Base-by-base conservation (phyloP, 2,888 invertebrate genomes). In the Harpalus rufipes region DNA sequence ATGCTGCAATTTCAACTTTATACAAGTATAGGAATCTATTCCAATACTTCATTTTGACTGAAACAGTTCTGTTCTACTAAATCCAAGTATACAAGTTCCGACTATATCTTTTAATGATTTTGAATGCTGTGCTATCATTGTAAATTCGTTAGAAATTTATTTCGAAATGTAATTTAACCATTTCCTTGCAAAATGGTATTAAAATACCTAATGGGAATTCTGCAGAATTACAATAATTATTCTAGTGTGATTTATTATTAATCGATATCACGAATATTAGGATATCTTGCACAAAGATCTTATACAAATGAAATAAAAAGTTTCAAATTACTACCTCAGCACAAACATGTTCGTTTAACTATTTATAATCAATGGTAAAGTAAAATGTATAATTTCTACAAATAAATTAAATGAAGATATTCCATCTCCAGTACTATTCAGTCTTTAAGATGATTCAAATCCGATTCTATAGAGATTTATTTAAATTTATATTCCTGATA, bases 381-480 rank as follows among this genome's bases (percentile, higher is more conserved):
- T 21, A 44, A 44, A 44, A 44, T 1, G 44, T 44, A 10, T 51
- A 51, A 51, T 51, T 51, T 51, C 44, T 12, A 51, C 44, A 51
- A 51, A 51, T 51, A 51, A 51, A 51, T 6, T 51, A 51, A 51
- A 51, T 51, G 44, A 10, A 51, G 44, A 51, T 63, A 63, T 21
- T 21, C 10, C 8, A 10, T 63, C 12, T 63, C 21, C 25, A 12
- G 25, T 59, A 2, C 21, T 21, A 25, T 10, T 63, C 63, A 63
- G 63, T 21, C 25, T 25, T 63, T 63, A 63, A 63, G 63, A 63
- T 63, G 63, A 63, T 63, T 63, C 21, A 63, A 25, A 25, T 12
- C 63, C 25, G 18, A 12, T 63, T 63, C 21, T 21, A 63, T 63
- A 63, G 21, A 63, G 63, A 8, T 12, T 63, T 63, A 63, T 25